Percentiles rank a stretch among this genome's conserved stretches.
These are phyloP conservation scores for Onthophagus taurus DNA, from an alignment of 1,140 invertebrate genomes.

Conservation along the genomic window DNA sequence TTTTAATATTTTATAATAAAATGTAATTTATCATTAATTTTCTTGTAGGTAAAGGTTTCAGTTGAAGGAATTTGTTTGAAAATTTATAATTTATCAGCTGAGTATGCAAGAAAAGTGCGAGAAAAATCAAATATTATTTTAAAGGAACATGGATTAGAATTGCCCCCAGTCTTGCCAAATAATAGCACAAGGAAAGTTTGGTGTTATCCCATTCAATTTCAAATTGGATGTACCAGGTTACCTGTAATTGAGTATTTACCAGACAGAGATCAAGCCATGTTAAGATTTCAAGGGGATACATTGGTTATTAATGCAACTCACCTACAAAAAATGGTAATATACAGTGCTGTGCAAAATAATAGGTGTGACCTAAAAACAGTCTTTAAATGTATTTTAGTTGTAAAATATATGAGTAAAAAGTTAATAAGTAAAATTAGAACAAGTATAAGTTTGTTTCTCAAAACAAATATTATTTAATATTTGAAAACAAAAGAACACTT, in stretches of 20 bases:
- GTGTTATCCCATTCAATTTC: slow-evolving; percentile 91
- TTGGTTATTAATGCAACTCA: slow-evolving; percentile 78
- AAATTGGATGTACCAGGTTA: slow-evolving; percentile 71
- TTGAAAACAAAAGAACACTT: too few species aligned
- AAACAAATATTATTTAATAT: too few species aligned
- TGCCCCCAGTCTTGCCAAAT: slow-evolving; percentile 54
- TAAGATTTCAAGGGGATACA: slow-evolving; percentile 80
- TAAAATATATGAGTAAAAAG: too few species aligned
- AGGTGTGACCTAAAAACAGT: too few species aligned
- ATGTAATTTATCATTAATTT: background rate
- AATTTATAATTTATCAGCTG: slow-evolving; percentile 85
- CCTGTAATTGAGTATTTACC: slow-evolving; percentile 80
- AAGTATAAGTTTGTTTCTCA: too few species aligned
- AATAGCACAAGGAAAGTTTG: slow-evolving; percentile 75
- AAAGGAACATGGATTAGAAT: slow-evolving; percentile 78
- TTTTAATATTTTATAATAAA: background rate
- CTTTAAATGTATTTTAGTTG: too few species aligned
- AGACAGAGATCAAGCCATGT: slow-evolving; percentile 72
- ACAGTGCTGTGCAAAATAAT: too few species aligned
- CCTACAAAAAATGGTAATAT: slow-evolving; percentile 73
- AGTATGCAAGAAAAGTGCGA: slow-evolving; percentile 82
- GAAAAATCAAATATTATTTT: slow-evolving; percentile 79
- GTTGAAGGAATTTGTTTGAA: slow-evolving; percentile 94
- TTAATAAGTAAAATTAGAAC: too few species aligned
- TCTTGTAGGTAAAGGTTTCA: slow-evolving; percentile 60